Base-by-base conservation (phyloP, 2,888 invertebrate genomes). In the Cephus pulcher region DNA sequence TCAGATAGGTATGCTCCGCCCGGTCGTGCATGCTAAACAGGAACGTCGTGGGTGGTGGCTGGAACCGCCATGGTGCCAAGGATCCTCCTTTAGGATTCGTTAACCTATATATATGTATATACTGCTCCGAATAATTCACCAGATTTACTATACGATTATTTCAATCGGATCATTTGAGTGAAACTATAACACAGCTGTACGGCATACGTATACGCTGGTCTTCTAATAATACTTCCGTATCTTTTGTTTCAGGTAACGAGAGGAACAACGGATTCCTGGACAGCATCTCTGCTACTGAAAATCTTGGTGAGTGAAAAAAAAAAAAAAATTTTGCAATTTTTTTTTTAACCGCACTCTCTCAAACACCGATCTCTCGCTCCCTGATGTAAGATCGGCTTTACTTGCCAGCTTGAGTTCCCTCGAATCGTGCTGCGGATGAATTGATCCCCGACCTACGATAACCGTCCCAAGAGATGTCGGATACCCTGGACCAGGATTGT, bases 21-120 rank as follows among this genome's bases (percentile, higher is more conserved):
- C 86, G 84, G 83, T 73, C 84, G 85, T 86, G 89, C 88, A 90
- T 90, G 89, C 88, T 90, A 89, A 90, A 88, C 87, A 88, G 90
- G 79, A 80, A 82, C 89, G 85, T 89, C 90, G 90, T 90, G 90
- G 90, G 90, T 90, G 90, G 86, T 74, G 74, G 37, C 76, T 34
- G 37, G 12, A 68, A 34, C 88, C 89, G 87, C 81, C 73, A 23
- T 56, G 56, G 56, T 56, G 56, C 77, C 76, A 76, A 32, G 68
- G 81, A 80, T 82, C 80, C 83, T 80, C 82, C 82, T 73, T 34
- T 78, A 83, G 82, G 84, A 87, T 85, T 87, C 86, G 80, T 80
- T 82, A 86, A 88, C 86, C 86, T 80, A 85, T 85, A 82, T 85
- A 82, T 82, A 84, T 84, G 56, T 56, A 56, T 23, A 56, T 3